A percentile compares a stretch with the other conserved stretches of the same genome.
These are phyloP conservation scores for Potamilus streckersoni DNA, from an alignment of 1,140 invertebrate species.

Conservation along the genomic window DNA sequence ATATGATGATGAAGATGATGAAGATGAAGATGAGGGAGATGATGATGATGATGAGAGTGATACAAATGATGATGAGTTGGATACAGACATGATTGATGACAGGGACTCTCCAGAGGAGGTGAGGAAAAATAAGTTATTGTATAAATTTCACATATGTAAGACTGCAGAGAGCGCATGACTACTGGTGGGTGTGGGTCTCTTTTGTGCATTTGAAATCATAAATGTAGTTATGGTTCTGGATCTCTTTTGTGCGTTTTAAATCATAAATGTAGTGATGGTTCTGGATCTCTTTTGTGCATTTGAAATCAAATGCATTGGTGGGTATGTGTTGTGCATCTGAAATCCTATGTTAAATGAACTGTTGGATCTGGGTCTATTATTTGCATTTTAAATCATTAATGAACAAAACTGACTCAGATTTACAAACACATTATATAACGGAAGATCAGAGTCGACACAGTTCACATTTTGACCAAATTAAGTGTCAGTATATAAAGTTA, in stretches of 20 bases:
- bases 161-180: neutral
- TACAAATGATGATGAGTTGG: conserved; percentile 62
- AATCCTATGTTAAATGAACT: too few species aligned
- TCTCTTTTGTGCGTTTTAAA: neutral
- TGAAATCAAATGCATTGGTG: too few species aligned
- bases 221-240: neutral
- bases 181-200: neutral
- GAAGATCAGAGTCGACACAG: too few species aligned
- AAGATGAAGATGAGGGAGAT: conserved; percentile 62
- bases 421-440: too few species aligned
- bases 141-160: neutral
- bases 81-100: conserved; percentile 64
- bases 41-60: conserved; percentile 64
- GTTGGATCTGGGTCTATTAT: too few species aligned
- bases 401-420: too few species aligned
- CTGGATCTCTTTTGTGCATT: too few species aligned
- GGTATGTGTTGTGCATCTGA: too few species aligned
- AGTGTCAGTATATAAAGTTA: too few species aligned
- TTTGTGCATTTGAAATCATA: neutral
- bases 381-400: too few species aligned
- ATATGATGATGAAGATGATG: conserved; percentile 61
- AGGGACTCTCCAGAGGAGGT: conserved; percentile 62
- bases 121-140: conserved; percentile 33
- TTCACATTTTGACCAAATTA: too few species aligned
- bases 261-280: neutral